These are phyloP conservation scores for Leucozona laternaria DNA, from an alignment of 2,888 invertebrate genomes.

Conservation along the genomic window DNA sequence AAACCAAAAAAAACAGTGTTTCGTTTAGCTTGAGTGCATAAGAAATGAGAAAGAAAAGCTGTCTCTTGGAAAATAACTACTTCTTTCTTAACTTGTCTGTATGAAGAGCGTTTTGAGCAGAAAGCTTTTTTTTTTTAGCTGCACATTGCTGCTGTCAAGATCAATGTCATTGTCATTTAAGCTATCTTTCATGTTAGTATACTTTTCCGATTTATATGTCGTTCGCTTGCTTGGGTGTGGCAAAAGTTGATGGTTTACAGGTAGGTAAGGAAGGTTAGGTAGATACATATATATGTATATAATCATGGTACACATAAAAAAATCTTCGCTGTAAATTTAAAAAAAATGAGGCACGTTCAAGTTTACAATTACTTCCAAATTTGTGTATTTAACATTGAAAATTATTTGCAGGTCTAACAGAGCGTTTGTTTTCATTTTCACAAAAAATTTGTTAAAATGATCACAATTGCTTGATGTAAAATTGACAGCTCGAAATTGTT, in stretches of 20 bases:
- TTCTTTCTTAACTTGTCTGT: slow-evolving; percentile 23
- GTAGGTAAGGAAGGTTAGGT: too few species aligned
- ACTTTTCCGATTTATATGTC: background rate
- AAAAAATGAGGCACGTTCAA: too few species aligned
- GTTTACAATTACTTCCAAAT: too few species aligned
- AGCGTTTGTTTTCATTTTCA: too few species aligned
- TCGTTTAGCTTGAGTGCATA: slow-evolving; percentile 7
- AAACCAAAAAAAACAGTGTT: background rate
- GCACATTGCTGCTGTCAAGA: slow-evolving; percentile 2
- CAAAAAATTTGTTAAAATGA: too few species aligned
- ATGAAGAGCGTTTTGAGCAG: background rate
- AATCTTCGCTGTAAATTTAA: too few species aligned
- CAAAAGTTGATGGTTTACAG: background rate
- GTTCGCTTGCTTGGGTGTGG: background rate
- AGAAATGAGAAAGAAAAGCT: slow-evolving; percentile 28
- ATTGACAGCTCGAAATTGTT: too few species aligned
- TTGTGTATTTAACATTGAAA: too few species aligned
- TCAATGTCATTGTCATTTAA: slow-evolving; percentile 18
- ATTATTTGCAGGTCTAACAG: too few species aligned
- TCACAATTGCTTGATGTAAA: too few species aligned
- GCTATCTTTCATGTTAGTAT: slow-evolving; percentile 3
- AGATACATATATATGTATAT: too few species aligned
- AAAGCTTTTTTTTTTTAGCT: background rate
- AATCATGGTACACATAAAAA: too few species aligned
- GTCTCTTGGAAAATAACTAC: slow-evolving; percentile 1